Base-by-base conservation (phyloP, 23 tunicate species). In the Phallusia fumigata region DNA sequence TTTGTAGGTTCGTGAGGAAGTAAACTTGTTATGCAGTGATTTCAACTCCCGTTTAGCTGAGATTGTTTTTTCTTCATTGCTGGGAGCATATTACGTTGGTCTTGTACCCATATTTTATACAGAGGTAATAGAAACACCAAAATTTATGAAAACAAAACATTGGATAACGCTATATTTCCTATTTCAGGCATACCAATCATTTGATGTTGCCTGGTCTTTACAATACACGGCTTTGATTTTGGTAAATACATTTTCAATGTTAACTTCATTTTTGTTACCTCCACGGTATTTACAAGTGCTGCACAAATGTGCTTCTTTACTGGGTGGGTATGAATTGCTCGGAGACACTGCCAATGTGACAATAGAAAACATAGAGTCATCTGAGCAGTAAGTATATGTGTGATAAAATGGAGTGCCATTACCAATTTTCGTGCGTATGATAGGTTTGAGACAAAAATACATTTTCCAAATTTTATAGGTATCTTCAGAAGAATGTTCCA, bases 101-200 rank as follows among this genome's bases (percentile, higher is more conserved):
- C 74, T 93, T 19, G 85, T 93, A 0, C 98, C 98, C 11, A 93
- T 93, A 84, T 93, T 84, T 36, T 88, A 84, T 82, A 93, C 91
- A 65, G 85, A 85, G 75, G 84, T 80, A 64, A 49, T 40, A 40
- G 5, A 40, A 40, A 40, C 47, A 40, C 49, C 35, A 35, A 35
- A 31, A 13, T n/a, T 77, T 40, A 33, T 16, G 3, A 6, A 0
- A 45, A 24, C 12, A 35, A 10, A 18, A 31, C 40, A 64, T 26
- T n/a, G n/a, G n/a, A n/a, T n/a, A n/a, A n/a, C n/a, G n/a, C n/a
- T n/a, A n/a, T 0, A 26, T 16, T 83, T 51, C 36, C 16, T 72
- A 0, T 52, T 77, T 0, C 52, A 84, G 82, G 28, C 90, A 19
- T 73, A 93, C 77, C 92, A 93, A 18, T 93, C 93, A 26, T 88